phyloP scores from a whole-genome alignment of 1,140 invertebrate genomes.

The Drosophila pallidifrons region DNA sequence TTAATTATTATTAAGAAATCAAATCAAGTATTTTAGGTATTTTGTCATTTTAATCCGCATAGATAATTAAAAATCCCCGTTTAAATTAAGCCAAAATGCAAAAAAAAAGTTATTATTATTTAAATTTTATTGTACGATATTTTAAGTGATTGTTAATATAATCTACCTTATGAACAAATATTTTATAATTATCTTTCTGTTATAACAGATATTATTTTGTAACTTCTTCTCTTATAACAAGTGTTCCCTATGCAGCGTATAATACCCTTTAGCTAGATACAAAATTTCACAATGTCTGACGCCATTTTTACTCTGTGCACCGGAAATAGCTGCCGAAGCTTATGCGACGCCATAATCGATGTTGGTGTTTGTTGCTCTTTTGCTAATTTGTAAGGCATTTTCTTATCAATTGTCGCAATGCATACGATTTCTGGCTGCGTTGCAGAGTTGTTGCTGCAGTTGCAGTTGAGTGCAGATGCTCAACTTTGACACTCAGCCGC shows the following conservation, averaged over 20 bases:
- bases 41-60: too few species aligned
- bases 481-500: slow-evolving; percentile 40
- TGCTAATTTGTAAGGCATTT: slow-evolving; percentile 78
- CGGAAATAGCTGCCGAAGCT: slow-evolving; percentile 14
- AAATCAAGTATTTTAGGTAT: too few species aligned
- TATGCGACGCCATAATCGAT: background rate
- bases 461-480: slow-evolving; percentile 43
- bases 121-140: too few species aligned
- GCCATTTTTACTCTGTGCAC: background rate
- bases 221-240: too few species aligned
- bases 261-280: background rate
- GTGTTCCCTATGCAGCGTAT: background rate
- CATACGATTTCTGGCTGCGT: slow-evolving; percentile 53
- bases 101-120: too few species aligned
- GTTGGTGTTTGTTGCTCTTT: slow-evolving; percentile 1
- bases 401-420: slow-evolving; percentile 79
- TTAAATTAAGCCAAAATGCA: too few species aligned
- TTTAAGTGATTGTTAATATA: too few species aligned
- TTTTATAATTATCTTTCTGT: too few species aligned
- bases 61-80: too few species aligned
- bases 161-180: too few species aligned
- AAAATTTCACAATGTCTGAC: background rate
- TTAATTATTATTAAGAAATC: too few species aligned
- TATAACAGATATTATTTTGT: too few species aligned
- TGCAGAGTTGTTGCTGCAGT: slow-evolving; percentile 21